Conservation (phyloP, 2,797 vertebrate species). For the Hydrocynus forskahlii region DNA sequence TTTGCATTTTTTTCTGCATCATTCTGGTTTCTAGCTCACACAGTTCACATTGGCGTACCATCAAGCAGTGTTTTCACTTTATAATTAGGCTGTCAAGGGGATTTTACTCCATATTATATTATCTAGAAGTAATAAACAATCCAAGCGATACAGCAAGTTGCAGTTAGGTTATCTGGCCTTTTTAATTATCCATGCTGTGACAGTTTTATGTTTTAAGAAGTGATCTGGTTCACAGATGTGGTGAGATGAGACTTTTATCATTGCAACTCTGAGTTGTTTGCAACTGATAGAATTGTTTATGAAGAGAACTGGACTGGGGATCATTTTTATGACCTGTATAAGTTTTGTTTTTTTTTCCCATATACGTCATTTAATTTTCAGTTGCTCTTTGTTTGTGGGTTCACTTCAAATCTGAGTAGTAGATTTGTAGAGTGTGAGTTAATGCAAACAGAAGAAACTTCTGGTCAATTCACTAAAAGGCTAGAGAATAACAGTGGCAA, state of each 20-base stretch:
- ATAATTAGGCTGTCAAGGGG: no score
- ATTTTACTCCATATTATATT: not conserved
- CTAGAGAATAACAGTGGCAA: no score
- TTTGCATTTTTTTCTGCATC: not conserved
- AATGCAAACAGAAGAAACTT: not conserved
- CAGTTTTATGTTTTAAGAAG: constrained; percentile 2
- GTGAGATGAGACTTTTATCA: constrained; percentile 6
- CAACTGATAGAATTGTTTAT: not conserved
- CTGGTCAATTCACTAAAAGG: not conserved
- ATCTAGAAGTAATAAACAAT: not conserved
- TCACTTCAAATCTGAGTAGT: not conserved
- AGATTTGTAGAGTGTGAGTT: not conserved
- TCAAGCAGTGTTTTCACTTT: not conserved
- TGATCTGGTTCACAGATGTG: constrained; percentile 31
- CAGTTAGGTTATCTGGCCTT: constrained; percentile 15
- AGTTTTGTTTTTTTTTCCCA: no score
- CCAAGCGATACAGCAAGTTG: not conserved
- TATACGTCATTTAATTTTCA: not conserved
- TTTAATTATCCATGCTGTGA: constrained; percentile 8
- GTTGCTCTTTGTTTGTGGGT: not conserved
- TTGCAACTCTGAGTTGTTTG: not conserved
- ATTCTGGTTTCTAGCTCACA: no score
- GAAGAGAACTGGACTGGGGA: not conserved
- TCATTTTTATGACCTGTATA: not conserved
- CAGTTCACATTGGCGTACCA: not conserved